Evolutionary conservation across 2,888 invertebrate species (phyloP), one percentile per base, ranked within the genome.

Genomic region (Hyalella azteca): DNA sequence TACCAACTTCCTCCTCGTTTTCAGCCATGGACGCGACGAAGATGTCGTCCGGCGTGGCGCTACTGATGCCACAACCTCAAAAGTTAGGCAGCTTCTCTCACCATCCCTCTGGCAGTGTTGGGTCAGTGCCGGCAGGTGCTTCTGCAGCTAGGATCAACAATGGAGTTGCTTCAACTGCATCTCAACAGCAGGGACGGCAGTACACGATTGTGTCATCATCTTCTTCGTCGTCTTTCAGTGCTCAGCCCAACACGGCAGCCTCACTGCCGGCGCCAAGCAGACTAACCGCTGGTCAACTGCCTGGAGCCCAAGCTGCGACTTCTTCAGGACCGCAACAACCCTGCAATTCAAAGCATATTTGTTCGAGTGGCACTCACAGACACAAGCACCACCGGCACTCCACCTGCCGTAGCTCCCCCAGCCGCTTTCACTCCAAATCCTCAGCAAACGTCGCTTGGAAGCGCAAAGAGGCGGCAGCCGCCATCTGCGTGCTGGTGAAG

Each of bases 401-500:
- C 13, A 45, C 26, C 29, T 76, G 48, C 22, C 49, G 49, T 1
- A 39, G 59, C 40, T 22, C 50, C 29, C 50, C 50, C 9, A 29
- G 26, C 36, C 29, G 48, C 50, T 77, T 48, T 22, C 48, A 75
- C 22, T 40, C 36, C 13, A 66, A 36, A 36, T 66, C 66, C 19
- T 66, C 66, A 29, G 9, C 36, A 19, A 66, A 66, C 36, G n/a
- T 29, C 32, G 11, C 36, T 2, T 66, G 66, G 66, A 66, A 66
- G 36, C 48, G 49, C 7, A 41, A 77, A 48, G 87, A 88, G 84
- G 85, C 89, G 36, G 87, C 88, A 60, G 88, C 88, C 77, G 88
- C 90, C 29, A 87, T 91, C 81, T 89, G 90, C 79, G 88, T 89
- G 84, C 88, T 92, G 79, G 88, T 91, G 66, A 88, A 89, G 79